Evolutionary conservation across 23 tunicate genomes (phyloP).

Genomic region (Botrylloides violaceus): DNA sequence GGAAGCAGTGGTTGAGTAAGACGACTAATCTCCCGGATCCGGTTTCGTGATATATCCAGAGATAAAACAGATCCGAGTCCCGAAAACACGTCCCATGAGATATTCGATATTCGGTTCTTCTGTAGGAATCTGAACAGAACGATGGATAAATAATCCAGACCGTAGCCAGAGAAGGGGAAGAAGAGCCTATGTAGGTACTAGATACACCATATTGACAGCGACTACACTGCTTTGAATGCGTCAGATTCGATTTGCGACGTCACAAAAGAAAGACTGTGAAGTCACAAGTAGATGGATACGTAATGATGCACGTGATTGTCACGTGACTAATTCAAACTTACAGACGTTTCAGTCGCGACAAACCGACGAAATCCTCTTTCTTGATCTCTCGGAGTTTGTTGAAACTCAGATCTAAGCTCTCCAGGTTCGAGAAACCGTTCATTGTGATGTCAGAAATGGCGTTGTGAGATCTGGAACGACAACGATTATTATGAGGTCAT

Average conservation of each 20-base stretch:
- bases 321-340: background rate
- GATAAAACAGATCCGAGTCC: constrained; percentile 39
- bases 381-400: constrained; percentile 4
- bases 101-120: constrained; percentile 26
- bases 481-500: too few species aligned
- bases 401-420: constrained; percentile 16
- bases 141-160: background rate
- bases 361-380: background rate
- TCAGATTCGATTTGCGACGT: too few species aligned
- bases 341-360: constrained; percentile 1
- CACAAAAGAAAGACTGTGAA: too few species aligned
- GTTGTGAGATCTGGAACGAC: constrained; percentile 22
- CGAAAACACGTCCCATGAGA: constrained; percentile 24
- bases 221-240: too few species aligned
- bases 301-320: too few species aligned
- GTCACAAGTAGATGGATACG: too few species aligned
- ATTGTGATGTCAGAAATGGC: constrained; percentile 1
- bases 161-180: too few species aligned
- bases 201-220: too few species aligned
- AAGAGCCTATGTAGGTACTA: too few species aligned
- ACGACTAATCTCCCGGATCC: constrained; percentile 7
- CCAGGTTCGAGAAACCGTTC: background rate
- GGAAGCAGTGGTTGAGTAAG: background rate
- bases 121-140: constrained; percentile 36
- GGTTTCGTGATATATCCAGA: constrained; percentile 42